Evolutionary conservation across 2,888 invertebrate species (phyloP).

Genomic region (Oxyscelio sp.): DNA sequence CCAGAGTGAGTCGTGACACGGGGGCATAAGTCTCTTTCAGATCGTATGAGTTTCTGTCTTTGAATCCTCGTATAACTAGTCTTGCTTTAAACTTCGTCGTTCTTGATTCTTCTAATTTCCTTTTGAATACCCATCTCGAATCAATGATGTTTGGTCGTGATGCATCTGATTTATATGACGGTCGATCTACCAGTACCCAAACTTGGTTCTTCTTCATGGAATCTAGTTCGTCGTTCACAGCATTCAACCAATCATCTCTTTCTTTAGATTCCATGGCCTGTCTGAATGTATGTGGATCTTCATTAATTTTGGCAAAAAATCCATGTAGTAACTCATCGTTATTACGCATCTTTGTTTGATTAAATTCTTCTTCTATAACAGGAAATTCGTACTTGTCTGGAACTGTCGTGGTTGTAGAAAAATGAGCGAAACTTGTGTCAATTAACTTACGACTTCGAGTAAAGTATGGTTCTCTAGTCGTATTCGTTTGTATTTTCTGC

Average conservation of each 20-base stretch:
- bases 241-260: constrained; percentile 52
- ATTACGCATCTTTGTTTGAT: neutral
- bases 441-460: constrained; percentile 33
- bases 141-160: constrained; percentile 47
- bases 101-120: constrained; percentile 20
- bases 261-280: constrained; percentile 47
- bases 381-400: neutral
- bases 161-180: too few relatives aligned
- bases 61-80: constrained; percentile 44
- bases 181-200: constrained; percentile 28
- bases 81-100: constrained; percentile 34
- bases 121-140: constrained; percentile 65
- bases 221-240: constrained; percentile 38
- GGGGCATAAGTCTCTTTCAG: too few relatives aligned
- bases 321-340: neutral
- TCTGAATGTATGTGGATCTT: constrained; percentile 35
- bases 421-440: neutral
- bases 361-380: neutral
- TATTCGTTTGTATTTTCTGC: constrained; percentile 74
- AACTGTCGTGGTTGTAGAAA: neutral
- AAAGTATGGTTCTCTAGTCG: constrained; percentile 56
- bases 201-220: too few relatives aligned
- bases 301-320: constrained; percentile 29
- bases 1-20: constrained; percentile 39
- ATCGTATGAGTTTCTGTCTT: too few relatives aligned